phyloP scores from a whole-genome alignment of 2,113 vertebrate genomes.

The Hypanus sabinus region DNA sequence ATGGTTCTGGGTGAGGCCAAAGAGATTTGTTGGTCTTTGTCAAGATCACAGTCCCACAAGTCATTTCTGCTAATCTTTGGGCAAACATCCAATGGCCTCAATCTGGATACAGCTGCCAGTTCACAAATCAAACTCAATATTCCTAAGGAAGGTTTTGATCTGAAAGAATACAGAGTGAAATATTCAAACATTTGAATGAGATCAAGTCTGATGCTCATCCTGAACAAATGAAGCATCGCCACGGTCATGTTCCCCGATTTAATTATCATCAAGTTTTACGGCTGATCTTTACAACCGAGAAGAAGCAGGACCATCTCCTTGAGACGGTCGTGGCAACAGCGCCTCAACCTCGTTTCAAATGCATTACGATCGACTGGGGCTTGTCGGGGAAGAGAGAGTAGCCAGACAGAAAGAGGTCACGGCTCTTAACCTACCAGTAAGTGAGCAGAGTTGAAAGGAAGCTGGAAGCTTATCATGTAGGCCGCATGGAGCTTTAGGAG shows the following conservation, averaged over 20 bases:
- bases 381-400: not conserved
- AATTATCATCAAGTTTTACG: not conserved
- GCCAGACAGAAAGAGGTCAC: slow-evolving; percentile 16
- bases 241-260: not conserved
- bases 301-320: not conserved
- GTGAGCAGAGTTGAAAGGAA: slow-evolving; percentile 21
- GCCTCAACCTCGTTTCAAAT: not conserved
- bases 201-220: not conserved
- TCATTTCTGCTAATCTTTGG: not conserved
- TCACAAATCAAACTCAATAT: not conserved
- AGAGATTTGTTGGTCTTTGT: not conserved
- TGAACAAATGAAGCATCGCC: not conserved
- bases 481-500: slow-evolving; percentile 14
- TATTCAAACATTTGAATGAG: not conserved
- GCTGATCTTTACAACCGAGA: not conserved
- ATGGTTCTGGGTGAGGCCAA: too few species aligned
- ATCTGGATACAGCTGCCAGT: not conserved
- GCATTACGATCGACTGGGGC: not conserved
- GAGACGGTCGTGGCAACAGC: not conserved
- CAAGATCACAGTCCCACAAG: not conserved
- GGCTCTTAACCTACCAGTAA: slow-evolving; percentile 21
- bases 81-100: not conserved
- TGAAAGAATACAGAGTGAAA: not conserved
- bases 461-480: slow-evolving; percentile 21
- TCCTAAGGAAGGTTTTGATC: not conserved